Evolutionary conservation across 2,888 invertebrate genomes (phyloP).

Genomic region (Mythimna impura): DNA sequence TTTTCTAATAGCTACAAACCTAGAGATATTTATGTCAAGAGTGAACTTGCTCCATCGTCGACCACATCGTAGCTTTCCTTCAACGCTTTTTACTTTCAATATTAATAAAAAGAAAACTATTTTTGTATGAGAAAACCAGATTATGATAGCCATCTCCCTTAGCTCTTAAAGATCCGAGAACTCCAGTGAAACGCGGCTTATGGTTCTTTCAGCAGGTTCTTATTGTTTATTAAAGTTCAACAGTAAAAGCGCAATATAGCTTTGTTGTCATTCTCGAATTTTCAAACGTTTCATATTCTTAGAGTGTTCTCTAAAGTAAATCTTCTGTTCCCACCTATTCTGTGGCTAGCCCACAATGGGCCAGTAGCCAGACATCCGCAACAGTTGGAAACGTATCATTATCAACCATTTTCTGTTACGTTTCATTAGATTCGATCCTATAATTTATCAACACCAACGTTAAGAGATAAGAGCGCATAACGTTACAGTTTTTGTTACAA

Average conservation of each 20-base stretch:
- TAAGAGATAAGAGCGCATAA: conserved; percentile 29
- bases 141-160: no score
- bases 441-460: conserved; percentile 41
- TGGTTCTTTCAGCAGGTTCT: not conserved
- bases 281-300: not conserved
- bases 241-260: no score
- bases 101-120: no score
- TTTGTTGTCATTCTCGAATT: not conserved
- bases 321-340: conserved; percentile 29
- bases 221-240: no score
- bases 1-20: no score
- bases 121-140: no score
- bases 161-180: not conserved
- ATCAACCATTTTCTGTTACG: conserved; percentile 51
- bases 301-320: not conserved
- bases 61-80: no score
- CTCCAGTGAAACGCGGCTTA: not conserved
- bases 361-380: conserved; percentile 61
- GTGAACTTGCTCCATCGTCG: no score
- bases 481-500: conserved; percentile 32
- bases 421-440: conserved; percentile 43
- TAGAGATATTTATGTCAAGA: no score
- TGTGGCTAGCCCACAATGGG: conserved; percentile 62
- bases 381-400: conserved; percentile 62
- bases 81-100: no score